These are phyloP conservation scores for Drosophila merina DNA, from an alignment of 2,888 invertebrate species.

Conservation along the genomic window DNA sequence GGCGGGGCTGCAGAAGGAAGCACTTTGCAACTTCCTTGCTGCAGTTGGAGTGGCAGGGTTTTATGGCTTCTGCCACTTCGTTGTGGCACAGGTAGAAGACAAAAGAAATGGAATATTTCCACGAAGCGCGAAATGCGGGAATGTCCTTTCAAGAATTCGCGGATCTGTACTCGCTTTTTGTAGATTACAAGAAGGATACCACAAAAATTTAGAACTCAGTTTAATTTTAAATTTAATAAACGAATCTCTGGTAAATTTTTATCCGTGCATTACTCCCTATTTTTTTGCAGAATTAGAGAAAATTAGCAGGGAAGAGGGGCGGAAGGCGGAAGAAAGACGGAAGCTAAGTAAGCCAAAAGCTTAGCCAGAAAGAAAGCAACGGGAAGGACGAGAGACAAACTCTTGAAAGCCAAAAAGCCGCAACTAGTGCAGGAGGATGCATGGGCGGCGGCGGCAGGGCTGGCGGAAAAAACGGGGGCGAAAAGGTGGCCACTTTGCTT, in stretches of 20 bases:
- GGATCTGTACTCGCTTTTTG: neutral
- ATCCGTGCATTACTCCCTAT: slow-evolving; percentile 22
- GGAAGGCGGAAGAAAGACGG: slow-evolving; percentile 1
- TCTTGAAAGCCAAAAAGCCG: slow-evolving; percentile 52
- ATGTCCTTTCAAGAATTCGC: slow-evolving; percentile 1
- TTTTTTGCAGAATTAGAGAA: slow-evolving; percentile 63
- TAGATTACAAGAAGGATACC: neutral
- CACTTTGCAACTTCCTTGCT: slow-evolving; percentile 39
- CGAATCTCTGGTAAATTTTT: neutral
- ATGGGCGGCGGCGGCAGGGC: neutral
- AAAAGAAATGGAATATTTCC: slow-evolving; percentile 75
- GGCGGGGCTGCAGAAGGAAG: slow-evolving; percentile 26
- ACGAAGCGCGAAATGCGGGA: slow-evolving; percentile 1
- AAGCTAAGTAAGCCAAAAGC: slow-evolving; percentile 21
- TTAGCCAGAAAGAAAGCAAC: slow-evolving; percentile 13
- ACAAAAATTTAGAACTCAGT: neutral
- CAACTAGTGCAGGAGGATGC: slow-evolving; percentile 16
- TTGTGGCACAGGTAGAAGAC: slow-evolving; percentile 41
- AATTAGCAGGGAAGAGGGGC: slow-evolving; percentile 60
- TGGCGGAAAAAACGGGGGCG: slow-evolving; percentile 18
- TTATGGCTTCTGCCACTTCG: slow-evolving; percentile 36
- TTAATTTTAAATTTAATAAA: neutral
- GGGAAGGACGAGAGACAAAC: slow-evolving; percentile 34
- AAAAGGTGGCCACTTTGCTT: slow-evolving; percentile 74
- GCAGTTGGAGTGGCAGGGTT: slow-evolving; percentile 42